Evolutionary conservation across 1,140 invertebrate genomes (phyloP), one percentile per base, ranked within the genome.

Genomic region (Aphelinus atriplicis): DNA sequence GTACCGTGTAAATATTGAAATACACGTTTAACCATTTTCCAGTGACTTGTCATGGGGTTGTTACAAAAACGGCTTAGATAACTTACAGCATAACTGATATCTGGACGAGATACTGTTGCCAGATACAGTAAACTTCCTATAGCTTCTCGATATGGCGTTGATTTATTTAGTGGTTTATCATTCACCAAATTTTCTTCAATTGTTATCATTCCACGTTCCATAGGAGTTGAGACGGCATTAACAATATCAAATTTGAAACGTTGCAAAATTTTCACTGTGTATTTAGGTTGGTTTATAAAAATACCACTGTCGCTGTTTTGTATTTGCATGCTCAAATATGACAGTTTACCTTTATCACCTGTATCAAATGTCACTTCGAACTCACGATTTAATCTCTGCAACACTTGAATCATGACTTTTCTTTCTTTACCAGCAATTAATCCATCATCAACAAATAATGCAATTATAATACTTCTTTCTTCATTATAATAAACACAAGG

Each of bases 51-150:
- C 50, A 68, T 78, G 43, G 77, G 81, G 47, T 79, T 78, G 53
- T 69, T 77, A 10, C 80, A 79, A 78, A 80, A 86, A 65, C 83
- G 77, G 51, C 81, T 81, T 47, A 84, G 50, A 53, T 80, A 73
- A 46, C 73, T 58, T 3, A 58, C 57, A 7, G 57, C 6, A 26
- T 6, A 58, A 26, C 57, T 7, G n/a, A 66, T 51, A 5, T 50
- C 85, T 56, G 85, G 86, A 53, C 84, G 79, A 64, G 81, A 85
- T 62, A 81, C 82, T 10, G 78, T 77, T 0, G 84, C 78, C 43
- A 87, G 67, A 64, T 85, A 86, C 63, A 88, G 78, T 7, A 88
- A 75, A 43, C 81, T 78, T 26, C 85, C 83, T 10, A 88, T 81
- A 2, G 79, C 78, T 80, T 85, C 62, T 64, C 46, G 5, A 68